These are phyloP conservation scores for Hippopotamyrus pictus DNA, from an alignment of 2,797 vertebrate genomes.

Conservation along the genomic window DNA sequence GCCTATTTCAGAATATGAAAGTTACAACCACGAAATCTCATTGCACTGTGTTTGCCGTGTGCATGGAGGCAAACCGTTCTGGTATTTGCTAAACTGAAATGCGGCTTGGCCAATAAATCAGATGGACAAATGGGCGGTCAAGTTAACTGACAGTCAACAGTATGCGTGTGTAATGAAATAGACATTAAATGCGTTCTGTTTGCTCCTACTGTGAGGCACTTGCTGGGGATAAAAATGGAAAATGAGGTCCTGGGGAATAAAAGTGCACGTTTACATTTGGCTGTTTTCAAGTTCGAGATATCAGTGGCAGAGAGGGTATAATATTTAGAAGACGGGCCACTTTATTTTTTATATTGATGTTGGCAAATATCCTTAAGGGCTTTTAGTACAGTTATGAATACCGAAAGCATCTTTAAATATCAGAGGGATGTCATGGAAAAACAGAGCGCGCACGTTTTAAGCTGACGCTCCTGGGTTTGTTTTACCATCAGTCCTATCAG, in stretches of 20 bases:
- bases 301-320: conserved; percentile 23
- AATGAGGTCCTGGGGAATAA: conserved; percentile 16
- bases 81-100: neutral
- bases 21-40: neutral
- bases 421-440: conserved; percentile 8
- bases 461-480: conserved; percentile 10
- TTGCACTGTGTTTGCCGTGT: neutral
- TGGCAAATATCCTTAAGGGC: conserved; percentile 31
- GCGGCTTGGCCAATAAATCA: neutral
- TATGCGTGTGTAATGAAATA: neutral
- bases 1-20: neutral
- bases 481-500: conserved; percentile 8
- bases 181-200: neutral
- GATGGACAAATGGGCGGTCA: neutral
- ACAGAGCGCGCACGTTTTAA: neutral
- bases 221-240: conserved; percentile 19
- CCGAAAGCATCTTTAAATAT: conserved; percentile 23
- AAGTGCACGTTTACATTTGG: conserved; percentile 21
- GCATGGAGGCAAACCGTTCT: neutral
- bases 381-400: conserved; percentile 28
- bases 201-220: neutral
- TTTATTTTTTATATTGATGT: conserved; percentile 28
- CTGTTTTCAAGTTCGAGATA: conserved; percentile 22
- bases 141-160: neutral
- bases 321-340: conserved; percentile 31